Percentiles rank a stretch among this genome's conserved stretches.
Evolutionary conservation across 1,140 invertebrate species (phyloP).

Genomic region (Drosophila aff.): DNA sequence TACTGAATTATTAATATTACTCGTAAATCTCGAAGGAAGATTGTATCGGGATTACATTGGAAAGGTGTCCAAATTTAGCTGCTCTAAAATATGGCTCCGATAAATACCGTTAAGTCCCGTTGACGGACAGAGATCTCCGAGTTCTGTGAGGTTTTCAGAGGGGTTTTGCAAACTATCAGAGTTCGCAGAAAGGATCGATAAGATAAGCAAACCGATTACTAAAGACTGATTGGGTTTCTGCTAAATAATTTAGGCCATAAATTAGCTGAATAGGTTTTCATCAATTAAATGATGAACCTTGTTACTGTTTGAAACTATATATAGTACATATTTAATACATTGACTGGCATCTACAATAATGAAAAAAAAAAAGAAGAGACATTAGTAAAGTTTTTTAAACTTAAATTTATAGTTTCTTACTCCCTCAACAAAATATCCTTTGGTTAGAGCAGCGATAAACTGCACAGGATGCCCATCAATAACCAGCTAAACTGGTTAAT

Average conservation of each 20-base stretch:
- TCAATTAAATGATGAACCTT: background rate
- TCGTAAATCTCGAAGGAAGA: background rate
- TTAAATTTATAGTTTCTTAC: background rate
- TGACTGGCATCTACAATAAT: background rate
- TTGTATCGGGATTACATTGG: background rate
- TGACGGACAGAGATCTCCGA: conserved; percentile 24
- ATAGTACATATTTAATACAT: background rate
- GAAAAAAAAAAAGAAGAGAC: background rate
- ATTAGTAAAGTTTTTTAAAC: background rate
- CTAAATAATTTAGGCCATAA: conserved; percentile 16
- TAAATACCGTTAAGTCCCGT: background rate
- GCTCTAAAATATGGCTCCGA: background rate
- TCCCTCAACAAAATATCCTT: background rate
- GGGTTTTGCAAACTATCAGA: conserved; percentile 31
- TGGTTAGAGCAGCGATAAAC: conserved; percentile 3
- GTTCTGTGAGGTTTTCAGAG: background rate
- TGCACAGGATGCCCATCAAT: background rate
- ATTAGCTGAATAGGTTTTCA: background rate
- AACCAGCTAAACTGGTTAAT: background rate
- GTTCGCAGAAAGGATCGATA: conserved; percentile 29
- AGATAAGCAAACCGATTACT: conserved; percentile 15
- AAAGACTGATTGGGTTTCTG: background rate
- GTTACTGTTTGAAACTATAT: background rate
- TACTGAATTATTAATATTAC: conserved; percentile 1
- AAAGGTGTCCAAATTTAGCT: background rate